These are phyloP conservation scores for Pyrgilauda ruficollis DNA, from an alignment of 2,113 vertebrate genomes.

Conservation along the genomic window DNA sequence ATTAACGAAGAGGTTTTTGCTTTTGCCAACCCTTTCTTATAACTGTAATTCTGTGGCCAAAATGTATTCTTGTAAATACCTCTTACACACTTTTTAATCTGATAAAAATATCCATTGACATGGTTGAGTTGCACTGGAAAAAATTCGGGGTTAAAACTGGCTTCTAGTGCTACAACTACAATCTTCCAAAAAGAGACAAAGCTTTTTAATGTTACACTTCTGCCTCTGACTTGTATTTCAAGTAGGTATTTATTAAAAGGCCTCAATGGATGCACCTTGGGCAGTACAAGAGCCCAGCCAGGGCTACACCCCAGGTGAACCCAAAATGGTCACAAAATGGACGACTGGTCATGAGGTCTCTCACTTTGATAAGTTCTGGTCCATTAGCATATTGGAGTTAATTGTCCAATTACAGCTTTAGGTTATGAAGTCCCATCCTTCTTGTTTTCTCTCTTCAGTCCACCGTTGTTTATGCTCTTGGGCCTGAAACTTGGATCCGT, in stretches of 20 bases:
- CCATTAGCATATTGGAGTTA: not conserved
- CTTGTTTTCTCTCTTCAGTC: not conserved
- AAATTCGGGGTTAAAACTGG: not conserved
- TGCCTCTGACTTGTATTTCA: not conserved
- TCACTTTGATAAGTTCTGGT: not conserved
- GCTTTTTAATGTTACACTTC: not conserved
- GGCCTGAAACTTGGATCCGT: not conserved
- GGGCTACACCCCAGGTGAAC: not conserved
- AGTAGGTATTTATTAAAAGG: not conserved
- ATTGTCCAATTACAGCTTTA: not conserved
- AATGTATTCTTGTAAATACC: not conserved
- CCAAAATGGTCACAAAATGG: not conserved
- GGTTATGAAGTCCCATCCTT: not conserved
- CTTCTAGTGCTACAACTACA: not conserved
- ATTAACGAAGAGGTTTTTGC: not conserved
- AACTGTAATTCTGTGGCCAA: not conserved
- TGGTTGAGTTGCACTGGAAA: not conserved
- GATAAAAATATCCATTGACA: not conserved
- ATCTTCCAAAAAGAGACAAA: not conserved
- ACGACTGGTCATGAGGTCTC: fast-evolving
- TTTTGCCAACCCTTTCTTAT: not conserved
- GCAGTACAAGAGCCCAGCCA: not conserved
- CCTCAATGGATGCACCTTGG: not conserved
- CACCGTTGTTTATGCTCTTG: not conserved
- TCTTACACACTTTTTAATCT: not conserved